These are phyloP conservation scores for Selenia dentaria DNA, from an alignment of 2,888 invertebrate genomes.

Conservation along the genomic window DNA sequence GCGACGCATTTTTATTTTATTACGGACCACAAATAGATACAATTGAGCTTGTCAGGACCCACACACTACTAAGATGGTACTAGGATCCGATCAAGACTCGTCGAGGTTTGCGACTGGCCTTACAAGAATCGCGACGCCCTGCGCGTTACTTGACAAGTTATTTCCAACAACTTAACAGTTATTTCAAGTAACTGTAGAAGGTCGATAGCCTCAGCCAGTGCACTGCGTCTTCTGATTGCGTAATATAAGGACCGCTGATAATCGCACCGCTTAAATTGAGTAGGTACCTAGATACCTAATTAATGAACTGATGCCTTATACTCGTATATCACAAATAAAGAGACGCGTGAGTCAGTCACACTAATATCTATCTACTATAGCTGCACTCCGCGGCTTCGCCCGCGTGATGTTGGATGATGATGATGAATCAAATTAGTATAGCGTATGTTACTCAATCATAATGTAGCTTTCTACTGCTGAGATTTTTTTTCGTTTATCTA, in stretches of 20 bases:
- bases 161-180: constrained; percentile 81
- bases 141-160: constrained; percentile 64
- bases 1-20: constrained; percentile 42
- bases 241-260: constrained; percentile 67
- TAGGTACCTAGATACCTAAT: neutral
- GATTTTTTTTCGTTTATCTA: no score
- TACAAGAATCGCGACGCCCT: constrained; percentile 46
- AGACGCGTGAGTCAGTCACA: no score
- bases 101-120: constrained; percentile 55
- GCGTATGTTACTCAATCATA: no score
- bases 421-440: no score
- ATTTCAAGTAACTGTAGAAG: constrained; percentile 79
- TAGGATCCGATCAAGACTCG: constrained; percentile 56
- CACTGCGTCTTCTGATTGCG: constrained; percentile 69
- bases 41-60: neutral
- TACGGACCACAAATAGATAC: no score
- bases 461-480: no score
- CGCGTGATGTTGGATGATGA: no score
- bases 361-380: no score
- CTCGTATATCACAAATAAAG: no score
- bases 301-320: no score
- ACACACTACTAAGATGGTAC: constrained; percentile 1
- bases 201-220: constrained; percentile 79
- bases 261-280: constrained; percentile 31
- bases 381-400: no score